Base-by-base conservation (phyloP, 2,113 vertebrate species). In the Archocentrus centrarchus region DNA sequence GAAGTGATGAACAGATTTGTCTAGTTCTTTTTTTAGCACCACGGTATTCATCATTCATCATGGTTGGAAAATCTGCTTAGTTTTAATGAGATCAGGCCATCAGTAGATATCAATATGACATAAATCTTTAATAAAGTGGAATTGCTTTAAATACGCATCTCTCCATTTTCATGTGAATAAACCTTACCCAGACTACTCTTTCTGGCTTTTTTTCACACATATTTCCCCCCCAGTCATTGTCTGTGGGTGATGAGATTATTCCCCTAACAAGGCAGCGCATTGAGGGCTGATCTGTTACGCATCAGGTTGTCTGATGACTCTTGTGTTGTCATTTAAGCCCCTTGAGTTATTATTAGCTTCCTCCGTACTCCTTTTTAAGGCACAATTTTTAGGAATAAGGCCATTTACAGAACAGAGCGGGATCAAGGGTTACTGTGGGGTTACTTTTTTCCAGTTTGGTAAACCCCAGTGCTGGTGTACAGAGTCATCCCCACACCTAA, bases 321-420 rank as follows among this genome's bases (percentile, higher is more conserved):
- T 87, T 66, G 83, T 90, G 91, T 79, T 93, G 92, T 91, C 80
- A 79, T 94, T 91, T 90, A 93, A 90, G 89, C 91, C 78, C 32
- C 63, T 76, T n/a, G 83, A 47, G 92, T 87, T 95, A 95, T 95
- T 94, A 89, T 95, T 94, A 95, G 95, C 85, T 59, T 76, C 83
- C 78, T 89, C 81, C n/a, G 59, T 86, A 82, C 88, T 92, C 95
- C 95, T 95, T 96, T 95, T 94, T 94, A 94, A 96, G 94, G 87
- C 91, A 92, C 84, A 81, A 39, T 92, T 77, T 64, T 83, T 6
- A 79, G 68, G 75, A 94, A 90, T 88, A 83, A 84, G 76, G 92
- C 89, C 89, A 79, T 93, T 91, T 93, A 86, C 80, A 93, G 91
- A 89, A 73, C 79, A 63, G 82, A 81, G 90, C 2, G 18, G 82